Percentiles rank a stretch among this genome's conserved stretches.
Evolutionary conservation across 2,113 vertebrate genomes (phyloP).

Genomic region (Syngnathus floridae): DNA sequence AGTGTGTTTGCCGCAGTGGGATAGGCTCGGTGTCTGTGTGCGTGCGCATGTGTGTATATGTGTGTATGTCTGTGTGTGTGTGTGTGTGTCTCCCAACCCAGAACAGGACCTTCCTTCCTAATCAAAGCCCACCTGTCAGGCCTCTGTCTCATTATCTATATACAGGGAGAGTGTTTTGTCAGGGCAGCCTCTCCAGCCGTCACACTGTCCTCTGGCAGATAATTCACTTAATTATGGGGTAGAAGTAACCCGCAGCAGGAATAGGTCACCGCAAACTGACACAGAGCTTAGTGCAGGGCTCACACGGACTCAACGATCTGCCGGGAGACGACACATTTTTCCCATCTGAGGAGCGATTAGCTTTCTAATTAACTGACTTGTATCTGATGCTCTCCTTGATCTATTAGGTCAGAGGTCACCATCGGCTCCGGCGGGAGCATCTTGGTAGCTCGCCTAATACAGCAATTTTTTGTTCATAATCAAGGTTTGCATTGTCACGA

Average conservation of each 20-base stretch:
- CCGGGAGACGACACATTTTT: conserved; percentile 28
- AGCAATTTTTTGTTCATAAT: conserved; percentile 11
- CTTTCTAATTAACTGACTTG: conserved; percentile 47
- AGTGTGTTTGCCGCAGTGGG: conserved; percentile 90
- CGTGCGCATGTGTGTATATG: conserved; percentile 18
- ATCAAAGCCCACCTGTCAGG: conserved; percentile 94
- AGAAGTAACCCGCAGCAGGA: conserved; percentile 42
- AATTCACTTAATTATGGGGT: conserved; percentile 94
- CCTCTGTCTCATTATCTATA: conserved; percentile 84
- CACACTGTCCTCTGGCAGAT: conserved; percentile 80
- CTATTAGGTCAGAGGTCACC: conserved; percentile 39
- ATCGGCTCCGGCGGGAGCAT: conserved; percentile 2
- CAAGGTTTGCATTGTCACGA: background rate
- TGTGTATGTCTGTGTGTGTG: conserved; percentile 21
- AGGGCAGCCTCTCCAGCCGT: conserved; percentile 73
- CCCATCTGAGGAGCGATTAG: conserved; percentile 39
- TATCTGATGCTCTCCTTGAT: conserved; percentile 21
- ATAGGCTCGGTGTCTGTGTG: conserved; percentile 53
- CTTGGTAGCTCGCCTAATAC: conserved; percentile 10
- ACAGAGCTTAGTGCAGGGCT: conserved; percentile 25
- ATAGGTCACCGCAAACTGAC: conserved; percentile 50
- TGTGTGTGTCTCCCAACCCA: conserved; percentile 40
- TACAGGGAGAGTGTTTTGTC: conserved; percentile 90
- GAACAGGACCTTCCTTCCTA: conserved; percentile 80
- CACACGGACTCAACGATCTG: conserved; percentile 17